Conservation (phyloP, 2,113 vertebrate genomes). For the Pelodiscus sinensis region DNA sequence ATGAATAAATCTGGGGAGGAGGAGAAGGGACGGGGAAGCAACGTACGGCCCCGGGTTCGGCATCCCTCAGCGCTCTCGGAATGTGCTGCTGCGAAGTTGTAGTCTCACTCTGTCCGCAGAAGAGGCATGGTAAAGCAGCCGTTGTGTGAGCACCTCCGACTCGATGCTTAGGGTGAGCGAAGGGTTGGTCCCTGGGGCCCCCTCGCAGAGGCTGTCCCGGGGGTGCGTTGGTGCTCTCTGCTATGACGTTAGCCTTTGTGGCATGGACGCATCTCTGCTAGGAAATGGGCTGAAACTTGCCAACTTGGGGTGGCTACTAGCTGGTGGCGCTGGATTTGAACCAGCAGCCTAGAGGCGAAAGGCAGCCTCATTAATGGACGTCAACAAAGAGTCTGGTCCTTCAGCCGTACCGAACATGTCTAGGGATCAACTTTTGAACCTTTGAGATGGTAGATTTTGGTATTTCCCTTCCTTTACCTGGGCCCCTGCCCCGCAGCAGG, state of each 20-base stretch:
- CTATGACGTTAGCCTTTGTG: not conserved
- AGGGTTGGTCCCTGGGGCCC: not conserved
- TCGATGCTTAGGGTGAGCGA: not conserved
- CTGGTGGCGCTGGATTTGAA: not conserved
- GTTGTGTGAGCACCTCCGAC: not conserved
- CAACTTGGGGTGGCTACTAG: not conserved
- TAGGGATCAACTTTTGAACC: conserved; percentile 66
- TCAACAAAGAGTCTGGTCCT: conserved; percentile 24
- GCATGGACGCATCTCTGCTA: not conserved
- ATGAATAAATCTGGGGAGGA: not conserved
- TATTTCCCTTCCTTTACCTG: conserved; percentile 76
- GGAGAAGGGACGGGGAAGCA: not conserved
- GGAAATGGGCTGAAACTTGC: not conserved
- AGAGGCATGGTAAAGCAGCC: not conserved
- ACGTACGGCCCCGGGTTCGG: fast-evolving
- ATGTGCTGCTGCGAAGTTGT: not conserved
- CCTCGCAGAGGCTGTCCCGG: not conserved
- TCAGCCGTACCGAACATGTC: conserved; percentile 45
- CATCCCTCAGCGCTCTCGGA: not conserved
- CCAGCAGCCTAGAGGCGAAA: not conserved
- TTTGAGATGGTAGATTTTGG: conserved; percentile 55
- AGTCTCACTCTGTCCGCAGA: not conserved
- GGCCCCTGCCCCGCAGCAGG: conserved; percentile 66
- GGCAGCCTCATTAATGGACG: not conserved
- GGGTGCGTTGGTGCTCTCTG: not conserved